phyloP scores from a whole-genome alignment of 2,113 vertebrate species.

The Colistium nudipinnis region DNA sequence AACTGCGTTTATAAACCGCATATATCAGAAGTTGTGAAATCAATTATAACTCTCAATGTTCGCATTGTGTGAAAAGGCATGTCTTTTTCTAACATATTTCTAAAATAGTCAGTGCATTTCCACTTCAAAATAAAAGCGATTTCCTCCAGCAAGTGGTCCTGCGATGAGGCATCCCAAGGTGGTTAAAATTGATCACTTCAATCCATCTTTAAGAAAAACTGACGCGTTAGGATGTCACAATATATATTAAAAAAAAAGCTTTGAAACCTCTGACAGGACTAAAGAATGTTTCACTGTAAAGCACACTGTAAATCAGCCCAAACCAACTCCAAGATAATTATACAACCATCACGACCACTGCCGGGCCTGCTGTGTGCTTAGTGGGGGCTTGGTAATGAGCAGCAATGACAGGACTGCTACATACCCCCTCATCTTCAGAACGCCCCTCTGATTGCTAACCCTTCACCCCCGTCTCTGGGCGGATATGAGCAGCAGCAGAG shows the following conservation, averaged over 20 bases:
- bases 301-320: background rate
- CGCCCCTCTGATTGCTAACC: slow-evolving; percentile 34
- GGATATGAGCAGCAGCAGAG: background rate
- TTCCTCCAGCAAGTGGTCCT: too few relatives aligned
- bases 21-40: too few relatives aligned
- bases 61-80: too few relatives aligned
- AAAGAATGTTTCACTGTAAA: background rate
- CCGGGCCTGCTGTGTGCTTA: slow-evolving; percentile 13
- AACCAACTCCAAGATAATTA: slow-evolving; percentile 1
- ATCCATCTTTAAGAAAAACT: too few relatives aligned
- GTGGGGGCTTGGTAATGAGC: slow-evolving; percentile 6
- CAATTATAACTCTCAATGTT: too few relatives aligned
- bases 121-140: too few relatives aligned
- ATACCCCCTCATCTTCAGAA: slow-evolving; percentile 13
- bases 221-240: background rate
- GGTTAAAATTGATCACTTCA: too few relatives aligned
- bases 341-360: background rate
- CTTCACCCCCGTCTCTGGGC: background rate
- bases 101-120: too few relatives aligned
- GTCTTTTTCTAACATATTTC: too few relatives aligned
- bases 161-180: too few relatives aligned
- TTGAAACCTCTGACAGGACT: background rate
- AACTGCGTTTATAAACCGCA: too few relatives aligned
- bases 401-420: slow-evolving; percentile 1
- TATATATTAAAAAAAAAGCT: background rate